phyloP scores from a whole-genome alignment of 2,797 vertebrate species.

The Pangasius krempfi region DNA sequence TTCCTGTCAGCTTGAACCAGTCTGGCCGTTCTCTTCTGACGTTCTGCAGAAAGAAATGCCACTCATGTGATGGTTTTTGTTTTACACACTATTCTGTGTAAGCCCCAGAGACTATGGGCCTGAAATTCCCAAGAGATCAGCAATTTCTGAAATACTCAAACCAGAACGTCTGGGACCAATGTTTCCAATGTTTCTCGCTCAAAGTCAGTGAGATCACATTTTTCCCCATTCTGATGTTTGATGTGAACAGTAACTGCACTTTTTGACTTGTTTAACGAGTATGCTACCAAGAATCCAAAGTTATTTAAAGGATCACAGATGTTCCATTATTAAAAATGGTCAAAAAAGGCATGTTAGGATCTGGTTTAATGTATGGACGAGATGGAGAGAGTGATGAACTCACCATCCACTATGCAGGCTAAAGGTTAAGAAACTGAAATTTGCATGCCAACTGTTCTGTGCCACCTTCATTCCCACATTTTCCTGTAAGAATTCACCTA shows the following conservation, averaged over 20 bases:
- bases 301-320: neutral
- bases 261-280: neutral
- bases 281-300: too few relatives aligned
- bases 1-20: neutral
- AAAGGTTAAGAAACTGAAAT: neutral
- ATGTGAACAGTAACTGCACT: neutral
- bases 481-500: neutral
- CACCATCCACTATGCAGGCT: neutral
- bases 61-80: neutral
- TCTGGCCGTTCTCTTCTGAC: neutral
- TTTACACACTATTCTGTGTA: neutral
- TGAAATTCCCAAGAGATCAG: neutral
- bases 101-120: neutral
- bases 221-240: neutral
- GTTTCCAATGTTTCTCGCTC: too few relatives aligned
- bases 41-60: neutral
- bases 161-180: too few relatives aligned
- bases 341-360: neutral
- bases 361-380: neutral
- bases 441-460: constrained; percentile 32
- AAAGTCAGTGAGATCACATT: neutral
- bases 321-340: neutral
- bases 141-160: neutral
- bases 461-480: constrained; percentile 37
- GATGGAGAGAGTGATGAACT: constrained; percentile 7